phyloP scores from a whole-genome alignment of 2,797 vertebrate genomes.

The Catamblyrhynchus diadema region DNA sequence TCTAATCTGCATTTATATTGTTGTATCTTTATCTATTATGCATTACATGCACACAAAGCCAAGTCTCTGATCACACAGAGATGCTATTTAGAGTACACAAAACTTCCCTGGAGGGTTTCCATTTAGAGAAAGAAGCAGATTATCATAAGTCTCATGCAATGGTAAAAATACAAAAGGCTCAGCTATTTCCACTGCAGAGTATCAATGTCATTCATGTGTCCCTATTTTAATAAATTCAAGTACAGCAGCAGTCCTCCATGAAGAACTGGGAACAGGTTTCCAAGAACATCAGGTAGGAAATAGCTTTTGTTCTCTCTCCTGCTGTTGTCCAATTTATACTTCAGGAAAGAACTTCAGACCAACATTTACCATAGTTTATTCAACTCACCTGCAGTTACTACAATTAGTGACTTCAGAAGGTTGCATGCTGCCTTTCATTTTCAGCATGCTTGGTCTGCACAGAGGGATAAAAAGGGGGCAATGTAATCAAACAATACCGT shows the following conservation, averaged over 20 bases:
- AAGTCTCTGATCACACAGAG: conserved; percentile 69
- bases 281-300: conserved; percentile 66
- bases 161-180: conserved; percentile 52
- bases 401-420: conserved; percentile 63
- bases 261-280: conserved; percentile 53
- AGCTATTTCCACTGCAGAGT: conserved; percentile 44
- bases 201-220: conserved; percentile 45
- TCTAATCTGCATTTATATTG: conserved; percentile 65
- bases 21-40: conserved; percentile 55
- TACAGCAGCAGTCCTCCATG: conserved; percentile 13
- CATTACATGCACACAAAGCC: conserved; percentile 48
- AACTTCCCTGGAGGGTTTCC: conserved; percentile 73
- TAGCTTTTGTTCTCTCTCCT: conserved; percentile 60
- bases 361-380: conserved; percentile 63
- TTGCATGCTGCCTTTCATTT: conserved; percentile 63
- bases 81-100: conserved; percentile 74
- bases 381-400: conserved; percentile 63
- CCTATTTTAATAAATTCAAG: conserved; percentile 54
- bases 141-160: conserved; percentile 30
- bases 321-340: conserved; percentile 68
- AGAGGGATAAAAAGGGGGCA: conserved; percentile 65
- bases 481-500: conserved; percentile 46
- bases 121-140: conserved; percentile 62
- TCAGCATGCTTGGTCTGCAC: conserved; percentile 33
- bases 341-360: conserved; percentile 52